Percentiles rank a stretch among this genome's conserved stretches.
phyloP scores from a whole-genome alignment of 2,888 invertebrate genomes.

The Torymus aiolomorphi region DNA sequence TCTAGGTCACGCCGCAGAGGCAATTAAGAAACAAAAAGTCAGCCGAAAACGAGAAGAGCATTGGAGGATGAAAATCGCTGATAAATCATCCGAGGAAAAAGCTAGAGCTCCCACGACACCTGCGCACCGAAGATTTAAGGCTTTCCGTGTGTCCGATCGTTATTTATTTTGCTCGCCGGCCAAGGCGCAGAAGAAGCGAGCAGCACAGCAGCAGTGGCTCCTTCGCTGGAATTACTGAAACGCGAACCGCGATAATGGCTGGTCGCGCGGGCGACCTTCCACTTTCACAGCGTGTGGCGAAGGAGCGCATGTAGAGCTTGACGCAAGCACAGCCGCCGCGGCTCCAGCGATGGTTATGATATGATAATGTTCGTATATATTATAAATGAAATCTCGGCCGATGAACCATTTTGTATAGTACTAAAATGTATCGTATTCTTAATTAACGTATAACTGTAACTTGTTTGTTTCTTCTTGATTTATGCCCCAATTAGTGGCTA shows the following conservation, averaged over 20 bases:
- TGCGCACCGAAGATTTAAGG: constrained; percentile 13
- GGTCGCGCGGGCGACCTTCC: constrained; percentile 9
- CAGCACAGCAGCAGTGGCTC: background rate
- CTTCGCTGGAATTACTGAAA: background rate
- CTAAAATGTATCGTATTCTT: background rate
- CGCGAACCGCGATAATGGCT: background rate
- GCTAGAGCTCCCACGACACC: background rate
- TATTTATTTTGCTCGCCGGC: constrained; percentile 32
- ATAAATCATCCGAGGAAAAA: background rate
- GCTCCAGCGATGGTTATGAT: no score
- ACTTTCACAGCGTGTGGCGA: background rate
- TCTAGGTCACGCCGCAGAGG: no score
- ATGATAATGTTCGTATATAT: background rate
- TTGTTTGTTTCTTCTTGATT: background rate
- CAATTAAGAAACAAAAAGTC: background rate
- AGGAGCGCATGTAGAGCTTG: no score
- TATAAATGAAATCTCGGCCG: background rate
- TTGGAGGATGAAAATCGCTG: background rate
- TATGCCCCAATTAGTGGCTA: no score
- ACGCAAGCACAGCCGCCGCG: no score
- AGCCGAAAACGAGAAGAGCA: no score
- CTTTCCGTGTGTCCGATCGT: constrained; percentile 16
- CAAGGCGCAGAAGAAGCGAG: background rate
- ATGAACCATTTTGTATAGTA: constrained; percentile 9
- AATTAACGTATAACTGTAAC: background rate